A percentile compares a stretch with the other conserved stretches of the same genome.
These are phyloP conservation scores for Marronus borbonicus DNA, from an alignment of 2,888 invertebrate genomes.

Conservation along the genomic window DNA sequence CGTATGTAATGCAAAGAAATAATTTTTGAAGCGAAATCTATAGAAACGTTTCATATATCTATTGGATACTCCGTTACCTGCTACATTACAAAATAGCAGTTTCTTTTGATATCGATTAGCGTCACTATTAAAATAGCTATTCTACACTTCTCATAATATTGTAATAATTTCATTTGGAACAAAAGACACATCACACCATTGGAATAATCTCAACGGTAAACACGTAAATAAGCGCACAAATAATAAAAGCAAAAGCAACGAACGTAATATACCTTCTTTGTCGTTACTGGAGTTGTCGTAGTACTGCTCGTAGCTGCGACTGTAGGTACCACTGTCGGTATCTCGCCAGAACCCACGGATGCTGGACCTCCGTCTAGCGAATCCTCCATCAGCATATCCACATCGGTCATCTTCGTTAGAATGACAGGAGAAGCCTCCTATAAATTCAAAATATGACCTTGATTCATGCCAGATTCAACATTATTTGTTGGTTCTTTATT, in stretches of 20 bases:
- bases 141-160: no score
- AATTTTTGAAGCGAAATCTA: no score
- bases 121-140: no score
- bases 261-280: conserved; percentile 63
- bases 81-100: no score
- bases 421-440: conserved; percentile 73
- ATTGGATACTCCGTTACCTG: no score
- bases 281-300: conserved; percentile 71
- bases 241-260: not conserved
- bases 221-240: not conserved
- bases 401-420: conserved; percentile 76
- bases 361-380: conserved; percentile 87
- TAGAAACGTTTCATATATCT: no score
- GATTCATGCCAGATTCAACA: not conserved
- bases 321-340: conserved; percentile 70
- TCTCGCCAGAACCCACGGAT: conserved; percentile 87
- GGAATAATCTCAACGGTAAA: conserved; percentile 10
- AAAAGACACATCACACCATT: not conserved
- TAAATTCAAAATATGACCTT: conserved; percentile 59
- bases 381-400: conserved; percentile 82
- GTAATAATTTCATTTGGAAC: no score
- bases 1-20: no score
- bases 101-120: no score
- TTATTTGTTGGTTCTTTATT: not conserved
- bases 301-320: conserved; percentile 66